phyloP scores from a whole-genome alignment of 2,888 invertebrate species.

The Leucophora obtusa region DNA sequence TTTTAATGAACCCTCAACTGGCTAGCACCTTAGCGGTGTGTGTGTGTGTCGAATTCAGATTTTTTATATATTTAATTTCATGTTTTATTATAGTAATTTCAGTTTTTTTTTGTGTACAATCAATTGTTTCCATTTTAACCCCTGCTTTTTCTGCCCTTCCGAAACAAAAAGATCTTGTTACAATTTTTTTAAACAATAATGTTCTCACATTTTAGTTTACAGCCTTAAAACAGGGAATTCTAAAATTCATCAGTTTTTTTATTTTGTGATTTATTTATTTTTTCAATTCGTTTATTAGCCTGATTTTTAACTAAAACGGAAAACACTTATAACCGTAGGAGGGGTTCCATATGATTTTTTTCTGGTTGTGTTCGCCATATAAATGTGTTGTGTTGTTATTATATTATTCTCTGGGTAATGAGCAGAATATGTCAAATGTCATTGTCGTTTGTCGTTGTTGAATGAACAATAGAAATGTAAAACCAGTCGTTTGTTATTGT shows the following conservation, averaged over 20 bases:
- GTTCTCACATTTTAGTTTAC: slow-evolving; percentile 49
- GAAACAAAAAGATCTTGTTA: slow-evolving; percentile 51
- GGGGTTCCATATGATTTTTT: slow-evolving; percentile 12
- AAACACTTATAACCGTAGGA: slow-evolving; percentile 33
- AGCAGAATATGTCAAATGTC: slow-evolving; percentile 67
- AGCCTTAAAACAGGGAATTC: slow-evolving; percentile 1
- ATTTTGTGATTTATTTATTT: background rate
- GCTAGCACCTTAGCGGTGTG: slow-evolving; percentile 6
- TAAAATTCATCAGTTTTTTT: background rate
- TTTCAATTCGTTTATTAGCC: slow-evolving; percentile 55
- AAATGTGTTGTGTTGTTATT: slow-evolving; percentile 13
- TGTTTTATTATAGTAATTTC: slow-evolving; percentile 60
- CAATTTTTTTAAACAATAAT: slow-evolving; percentile 41
- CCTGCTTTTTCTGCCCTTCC: slow-evolving; percentile 23
- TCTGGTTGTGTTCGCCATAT: background rate
- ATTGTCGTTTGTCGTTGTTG: slow-evolving; percentile 14
- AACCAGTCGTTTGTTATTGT: slow-evolving; percentile 26
- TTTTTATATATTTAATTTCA: slow-evolving; percentile 41
- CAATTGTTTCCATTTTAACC: slow-evolving; percentile 44
- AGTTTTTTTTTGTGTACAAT: slow-evolving; percentile 28
- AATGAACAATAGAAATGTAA: background rate
- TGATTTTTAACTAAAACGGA: slow-evolving; percentile 38
- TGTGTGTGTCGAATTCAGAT: background rate
- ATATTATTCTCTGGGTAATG: slow-evolving; percentile 57
- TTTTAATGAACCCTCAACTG: slow-evolving; percentile 56